Conservation (phyloP, 2,797 vertebrate species). For the Cetoscarus ocellatus region DNA sequence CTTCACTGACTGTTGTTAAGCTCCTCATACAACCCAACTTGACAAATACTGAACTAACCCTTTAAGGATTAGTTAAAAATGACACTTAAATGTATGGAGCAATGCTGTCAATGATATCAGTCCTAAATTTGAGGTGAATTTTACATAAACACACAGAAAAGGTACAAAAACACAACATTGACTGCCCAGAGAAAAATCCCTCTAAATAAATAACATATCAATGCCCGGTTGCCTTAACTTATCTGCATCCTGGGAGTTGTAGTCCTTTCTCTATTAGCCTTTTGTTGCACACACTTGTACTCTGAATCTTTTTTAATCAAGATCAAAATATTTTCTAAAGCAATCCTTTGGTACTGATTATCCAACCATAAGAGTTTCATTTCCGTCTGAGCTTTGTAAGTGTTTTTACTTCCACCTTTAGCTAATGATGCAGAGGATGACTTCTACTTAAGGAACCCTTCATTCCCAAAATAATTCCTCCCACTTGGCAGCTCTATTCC, state of each 20-base stretch:
- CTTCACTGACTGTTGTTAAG: too few relatives aligned
- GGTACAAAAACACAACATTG: too few relatives aligned
- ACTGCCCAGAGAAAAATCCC: too few relatives aligned
- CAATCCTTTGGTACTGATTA: conserved; percentile 13
- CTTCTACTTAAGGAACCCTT: conserved; percentile 28
- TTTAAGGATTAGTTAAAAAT: too few relatives aligned
- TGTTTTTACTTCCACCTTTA: conserved; percentile 12
- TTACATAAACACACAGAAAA: too few relatives aligned
- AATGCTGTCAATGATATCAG: too few relatives aligned
- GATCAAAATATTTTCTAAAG: conserved; percentile 3
- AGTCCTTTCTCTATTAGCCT: background rate
- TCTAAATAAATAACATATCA: background rate
- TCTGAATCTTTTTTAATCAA: background rate
- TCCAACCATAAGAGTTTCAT: conserved; percentile 10
- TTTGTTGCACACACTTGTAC: background rate
- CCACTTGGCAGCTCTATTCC: conserved; percentile 36
- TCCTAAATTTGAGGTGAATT: too few relatives aligned
- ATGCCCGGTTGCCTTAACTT: background rate
- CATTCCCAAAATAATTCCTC: conserved; percentile 39
- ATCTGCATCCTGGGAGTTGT: background rate
- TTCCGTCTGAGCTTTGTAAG: background rate
- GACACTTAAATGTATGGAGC: too few relatives aligned
- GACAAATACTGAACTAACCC: too few relatives aligned
- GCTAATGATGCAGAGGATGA: conserved; percentile 12
- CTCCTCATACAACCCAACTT: too few relatives aligned